Conservation (phyloP, 2,888 invertebrate genomes). For the Flabesymbios commensalis region DNA sequence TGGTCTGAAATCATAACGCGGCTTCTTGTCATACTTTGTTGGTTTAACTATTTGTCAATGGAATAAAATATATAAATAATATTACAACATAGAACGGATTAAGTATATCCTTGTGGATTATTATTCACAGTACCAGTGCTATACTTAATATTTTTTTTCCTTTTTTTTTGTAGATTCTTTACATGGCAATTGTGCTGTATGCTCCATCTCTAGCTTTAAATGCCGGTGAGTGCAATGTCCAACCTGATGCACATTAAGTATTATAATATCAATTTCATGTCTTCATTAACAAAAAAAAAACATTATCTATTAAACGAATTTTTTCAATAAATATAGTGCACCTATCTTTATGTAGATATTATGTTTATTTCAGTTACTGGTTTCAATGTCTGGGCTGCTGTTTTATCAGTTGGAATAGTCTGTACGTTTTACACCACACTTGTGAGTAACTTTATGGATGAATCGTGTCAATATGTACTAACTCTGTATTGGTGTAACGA, state of each 20-base stretch:
- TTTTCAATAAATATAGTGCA: background rate
- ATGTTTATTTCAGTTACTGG: constrained; percentile 54
- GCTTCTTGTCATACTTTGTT: too few species aligned
- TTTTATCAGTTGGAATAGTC: constrained; percentile 56
- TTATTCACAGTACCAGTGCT: too few species aligned
- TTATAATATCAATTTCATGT: background rate
- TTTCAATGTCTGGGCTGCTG: constrained; percentile 50
- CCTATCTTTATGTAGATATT: too few species aligned
- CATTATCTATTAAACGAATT: background rate
- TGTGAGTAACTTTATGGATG: constrained; percentile 42
- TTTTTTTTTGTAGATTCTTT: constrained; percentile 45
- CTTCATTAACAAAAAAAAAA: background rate
- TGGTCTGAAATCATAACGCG: too few species aligned
- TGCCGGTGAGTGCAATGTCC: constrained; percentile 43
- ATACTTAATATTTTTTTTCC: too few species aligned
- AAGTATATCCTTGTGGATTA: too few species aligned
- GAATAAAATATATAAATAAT: too few species aligned
- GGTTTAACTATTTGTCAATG: too few species aligned
- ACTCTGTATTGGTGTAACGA: too few species aligned
- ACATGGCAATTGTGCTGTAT: constrained; percentile 58
- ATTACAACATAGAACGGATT: too few species aligned
- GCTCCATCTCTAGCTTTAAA: constrained; percentile 58
- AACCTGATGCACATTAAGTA: background rate
- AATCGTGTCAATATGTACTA: too few species aligned
- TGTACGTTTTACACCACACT: constrained; percentile 62